Base-by-base conservation (phyloP, 92 coral and sea anemone genomes). In the Heliopora coerulea region DNA sequence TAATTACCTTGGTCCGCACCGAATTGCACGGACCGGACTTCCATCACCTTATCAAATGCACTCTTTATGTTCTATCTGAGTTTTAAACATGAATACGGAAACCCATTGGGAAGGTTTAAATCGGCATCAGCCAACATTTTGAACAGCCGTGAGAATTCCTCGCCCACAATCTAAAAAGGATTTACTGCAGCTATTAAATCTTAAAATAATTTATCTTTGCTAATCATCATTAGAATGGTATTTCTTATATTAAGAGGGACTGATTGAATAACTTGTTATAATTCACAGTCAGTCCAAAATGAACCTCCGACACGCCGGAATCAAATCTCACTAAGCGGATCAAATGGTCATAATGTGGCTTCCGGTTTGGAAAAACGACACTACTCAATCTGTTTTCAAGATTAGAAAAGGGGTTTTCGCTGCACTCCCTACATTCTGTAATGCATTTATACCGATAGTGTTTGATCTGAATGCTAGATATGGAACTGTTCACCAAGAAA, bases 291-390 rank as follows among this genome's bases (percentile, higher is more conserved):
- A 21, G 21, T 3, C 49, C 57, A 35, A 20, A 70, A 52, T 13
- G 27, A 42, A 46, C 50, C 33, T 30, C 41, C 14, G 18, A 25
- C 44, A 62, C 44, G 42, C 35, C 77, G 77, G 77, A 68, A 50
- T 69, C 62, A 49, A 15, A 34, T 32, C 77, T 19, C 63, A 18
- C 63, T 70, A n/a, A 52, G 77, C 48, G 54, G 63, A 56, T 56
- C 49, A 50, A 58, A 50, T 39, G 23, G 31, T 52, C 77, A 35
- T 41, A 30, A 67, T 58, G 12, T 37, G 30, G 23, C 54, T 70
- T 70, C 77, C 77, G 77, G 62, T 70, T 50, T 52, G 33, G 35
- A 21, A 30, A 31, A 70, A 70, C 49, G 77, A 30, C 77, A 70
- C 33, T 27, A 30, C 58, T 3, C 54, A 54, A 70, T 70, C 54